Evolutionary conservation across 2,113 vertebrate genomes (phyloP), one percentile per base, ranked within the genome.

Genomic region (Pachyramphus minor): DNA sequence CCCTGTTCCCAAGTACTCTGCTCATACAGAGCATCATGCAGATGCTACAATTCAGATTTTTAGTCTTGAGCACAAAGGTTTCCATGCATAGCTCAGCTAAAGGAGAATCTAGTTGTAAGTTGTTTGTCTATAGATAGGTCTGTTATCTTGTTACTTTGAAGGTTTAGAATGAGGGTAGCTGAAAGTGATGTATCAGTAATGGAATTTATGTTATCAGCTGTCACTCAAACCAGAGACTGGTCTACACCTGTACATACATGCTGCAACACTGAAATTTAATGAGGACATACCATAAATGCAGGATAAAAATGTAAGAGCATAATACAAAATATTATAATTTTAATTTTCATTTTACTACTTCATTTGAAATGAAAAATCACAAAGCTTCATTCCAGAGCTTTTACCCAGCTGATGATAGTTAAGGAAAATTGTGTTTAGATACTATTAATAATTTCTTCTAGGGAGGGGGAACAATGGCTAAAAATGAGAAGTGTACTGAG

Each of bases 401-500:
- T 76, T 81, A 63, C 18, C 5, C 22, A 60, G 18, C 11, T 71
- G 49, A 50, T 31, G 55, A 59, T 72, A 93, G 12, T 69, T 50
- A 82, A 41, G n/a, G 50, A 77, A 66, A 83, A 50, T 44, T 73
- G 14, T 12, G 9, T 56, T 25, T 72, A 69, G 78, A 94, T 19
- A 10, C 72, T 94, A 79, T 84, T 66, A 50, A 89, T 81, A 78
- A 88, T 88, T 89, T 97, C 68, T 94, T 96, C 35, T 89, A 99
- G 99, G 45, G 99, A 99, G 76, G 99, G 98, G 15, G 98, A 99
- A 18, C 98, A 99, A 12, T 99, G 99, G 99, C 97, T 99, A 86
- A 98, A 98, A 95, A 99, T 99, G 99, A 98, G 99, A 52, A 99
- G 98, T 12, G 98, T 99, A 44, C 97, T 99, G 82, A 98, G 98